phyloP scores from a whole-genome alignment of 53 echinoderm and acorn worm genomes.

The Astropecten irregularis region DNA sequence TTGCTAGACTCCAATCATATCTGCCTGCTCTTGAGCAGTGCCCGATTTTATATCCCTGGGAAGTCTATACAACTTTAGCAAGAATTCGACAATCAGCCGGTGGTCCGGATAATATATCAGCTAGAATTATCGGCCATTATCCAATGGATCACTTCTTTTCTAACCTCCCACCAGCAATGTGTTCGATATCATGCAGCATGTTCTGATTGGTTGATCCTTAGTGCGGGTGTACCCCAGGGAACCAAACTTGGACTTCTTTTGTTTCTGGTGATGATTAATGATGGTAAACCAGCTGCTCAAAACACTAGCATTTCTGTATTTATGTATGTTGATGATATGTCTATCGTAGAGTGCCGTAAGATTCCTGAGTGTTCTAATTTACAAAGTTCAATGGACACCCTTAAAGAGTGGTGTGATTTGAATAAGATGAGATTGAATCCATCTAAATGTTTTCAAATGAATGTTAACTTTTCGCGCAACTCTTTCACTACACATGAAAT shows the following conservation, averaged over 20 bases:
- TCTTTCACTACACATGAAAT: too few species aligned
- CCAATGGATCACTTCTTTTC: slow-evolving; percentile 4
- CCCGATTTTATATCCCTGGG: background rate
- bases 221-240: slow-evolving; percentile 46
- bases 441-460: too few species aligned
- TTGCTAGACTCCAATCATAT: background rate
- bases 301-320: background rate
- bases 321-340: slow-evolving; percentile 51
- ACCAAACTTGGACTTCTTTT: slow-evolving; percentile 35
- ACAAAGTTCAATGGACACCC: too few species aligned
- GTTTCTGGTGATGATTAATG: slow-evolving; percentile 34
- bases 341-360: too few species aligned
- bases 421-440: too few species aligned
- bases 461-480: slow-evolving; percentile 2
- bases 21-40: background rate
- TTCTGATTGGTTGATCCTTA: background rate
- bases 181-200: background rate
- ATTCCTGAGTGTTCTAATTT: too few species aligned
- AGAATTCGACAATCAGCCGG: too few species aligned
- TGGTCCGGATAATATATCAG: slow-evolving; percentile 2
- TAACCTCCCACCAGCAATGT: background rate
- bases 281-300: background rate
- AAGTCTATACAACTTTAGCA: too few species aligned
- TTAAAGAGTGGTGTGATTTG: too few species aligned
- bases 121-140: slow-evolving; percentile 1